Evolutionary conservation across 2,888 invertebrate genomes (phyloP), one percentile per base, ranked within the genome.

Genomic region (Tineola bisselliella): DNA sequence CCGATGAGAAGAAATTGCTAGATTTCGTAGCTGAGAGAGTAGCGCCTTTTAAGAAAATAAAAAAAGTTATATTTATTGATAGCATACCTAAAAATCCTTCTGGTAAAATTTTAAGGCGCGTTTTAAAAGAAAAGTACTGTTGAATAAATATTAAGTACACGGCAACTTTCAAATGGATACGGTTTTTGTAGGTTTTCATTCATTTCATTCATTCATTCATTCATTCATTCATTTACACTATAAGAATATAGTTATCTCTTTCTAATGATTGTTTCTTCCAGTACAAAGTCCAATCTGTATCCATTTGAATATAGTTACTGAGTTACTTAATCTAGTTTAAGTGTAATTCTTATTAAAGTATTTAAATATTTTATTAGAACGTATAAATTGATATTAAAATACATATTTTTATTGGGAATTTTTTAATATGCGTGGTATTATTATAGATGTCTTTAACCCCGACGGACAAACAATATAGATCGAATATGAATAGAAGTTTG

Each of bases 41-140:
- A 0, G 91, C 94, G 0, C 87, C 91, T 8, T 95, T 92, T 72
- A 97, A 97, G 72, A 89, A 89, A 67, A 81, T 96, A 17, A 73
- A 74, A n/a, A 90, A 93, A 43, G 87, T 95, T 4, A 75, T 84
- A 18, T 90, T 94, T 65, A 75, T 92, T n/a, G 86, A 90, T 0
- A 80, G 77, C 60, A 91, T 95, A 68, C 95, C 95, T 0, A 94
- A 93, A 77, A 93, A 89, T 71, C 83, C 90, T 0, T 89, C 93
- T 0, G 95, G 95, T 0, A 95, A 95, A 76, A 93, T 95, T 66
- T 77, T 95, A 61, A 87, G 93, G 62, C 88, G 88, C 65, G 76
- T 88, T 44, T 72, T 93, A 43, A 83, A 84, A 68, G 79, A 79
- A 63, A 66, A 54, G 25, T 54, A 54, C 18, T 25, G 54, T 54